Base-by-base conservation (phyloP, 2,113 vertebrate species). In the Oophaga pumilio region DNA sequence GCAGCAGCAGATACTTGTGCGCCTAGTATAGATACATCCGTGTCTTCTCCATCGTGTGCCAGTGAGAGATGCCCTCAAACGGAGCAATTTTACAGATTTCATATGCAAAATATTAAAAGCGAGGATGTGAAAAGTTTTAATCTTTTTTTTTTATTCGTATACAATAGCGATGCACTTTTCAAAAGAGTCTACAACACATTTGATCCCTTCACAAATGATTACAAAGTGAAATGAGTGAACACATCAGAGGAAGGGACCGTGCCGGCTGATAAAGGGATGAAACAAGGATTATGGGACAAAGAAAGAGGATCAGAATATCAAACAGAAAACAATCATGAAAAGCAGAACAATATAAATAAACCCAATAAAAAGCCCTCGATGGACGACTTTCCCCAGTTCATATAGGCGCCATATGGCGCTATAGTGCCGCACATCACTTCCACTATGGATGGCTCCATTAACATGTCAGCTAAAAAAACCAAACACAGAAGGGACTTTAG, bases 141-240 rank as follows among this genome's bases (percentile, higher is more conserved):
- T 73, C 69, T 73, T 33, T 43, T 43, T 43, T 43, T 69, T 53
- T 28, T 26, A 24, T 24, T 73, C 24, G 26, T 26, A 53, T 26
- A 73, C 33, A 73, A 14, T 43, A 74, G 76, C 57, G 62, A 85
- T 77, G 57, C 20, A 85, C 59, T 77, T 66, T 85, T 87, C 78
- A 82, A 87, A 43, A 87, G 78, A 49, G 52, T 28, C 69, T n/a
- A 20, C 64, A 20, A 74, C 56, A 57, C 53, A 82, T 87, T 87
- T 87, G 66, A 87, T 87, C 86, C 78, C 64, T 50, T 82, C 11
- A 71, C 57, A 50, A 68, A 87, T 87, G 15, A 82, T 71, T 59
- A 76, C 52, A 87, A 82, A 82, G 28, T 26, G 60, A 50, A 56
- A 82, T 15, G 53, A 87, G 73, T 6, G 22, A 49, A 73, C 11